Evolutionary conservation across 2,888 invertebrate genomes (phyloP), one percentile per base, ranked within the genome.

Genomic region (Thecocarcelia acutangulata): DNA sequence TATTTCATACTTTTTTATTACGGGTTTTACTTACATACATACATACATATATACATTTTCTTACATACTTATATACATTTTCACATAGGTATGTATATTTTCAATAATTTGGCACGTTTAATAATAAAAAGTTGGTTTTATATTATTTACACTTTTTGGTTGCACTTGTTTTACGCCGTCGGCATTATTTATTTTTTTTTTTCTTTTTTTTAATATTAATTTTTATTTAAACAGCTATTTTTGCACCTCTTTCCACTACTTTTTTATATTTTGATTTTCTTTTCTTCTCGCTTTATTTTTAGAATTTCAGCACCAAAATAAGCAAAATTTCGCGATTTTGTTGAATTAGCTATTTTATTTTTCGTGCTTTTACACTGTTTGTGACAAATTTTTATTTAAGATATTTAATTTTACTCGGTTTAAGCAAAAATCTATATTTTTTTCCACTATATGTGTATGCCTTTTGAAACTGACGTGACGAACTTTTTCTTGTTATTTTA

Each of bases 51-150:
- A 24, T 24, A 24, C 24, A n/a, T 28, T 28, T 28, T 28, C 28
- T n/a, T 24, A 24, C 24, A 24, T 24, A 24, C 24, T 3, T 24
- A 24, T 5, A 24, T 24, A 24, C 24, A n/a, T 28, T 28, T 28
- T 28, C 28, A 28, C 3, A 5, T 9, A 33, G 33, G 64, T 73
- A 58, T 52, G 52, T 42, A 46, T 56, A 28, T 68, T 79, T 81
- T 56, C 6, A 85, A 84, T 82, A 85, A 85, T 87, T 87, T 86
- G 85, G 85, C 85, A 86, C 85, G 83, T 85, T 84, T 81, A 74
- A 40, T 68, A 50, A 73, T 63, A 52, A n/a, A 56, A 19, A 8
- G 12, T 42, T 44, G 54, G 21, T 75, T 59, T 75, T 66, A 77
- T 61, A 66, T 74, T 81, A 74, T 78, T 83, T 72, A 84, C 46